Percentiles rank a stretch among this genome's conserved stretches.
These are phyloP conservation scores for Drosophila mettleri DNA, from an alignment of 2,888 invertebrate genomes.

Conservation along the genomic window DNA sequence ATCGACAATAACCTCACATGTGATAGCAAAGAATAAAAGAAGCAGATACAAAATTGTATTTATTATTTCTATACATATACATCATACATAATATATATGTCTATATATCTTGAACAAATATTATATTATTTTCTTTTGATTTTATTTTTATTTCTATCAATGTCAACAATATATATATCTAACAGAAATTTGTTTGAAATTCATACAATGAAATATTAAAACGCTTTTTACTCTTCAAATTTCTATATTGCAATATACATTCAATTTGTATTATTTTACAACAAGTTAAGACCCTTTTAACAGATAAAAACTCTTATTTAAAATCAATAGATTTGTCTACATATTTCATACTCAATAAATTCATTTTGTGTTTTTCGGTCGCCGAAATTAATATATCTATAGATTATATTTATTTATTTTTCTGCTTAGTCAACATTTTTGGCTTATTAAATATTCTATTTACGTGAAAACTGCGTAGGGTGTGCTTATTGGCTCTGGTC, in stretches of 20 bases:
- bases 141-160: too few relatives aligned
- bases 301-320: neutral
- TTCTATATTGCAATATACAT: neutral
- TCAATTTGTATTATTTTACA: neutral
- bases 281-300: neutral
- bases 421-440: constrained; percentile 38
- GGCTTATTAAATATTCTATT: constrained; percentile 76
- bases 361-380: neutral
- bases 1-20: neutral
- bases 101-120: too few relatives aligned
- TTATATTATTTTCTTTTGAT: too few relatives aligned
- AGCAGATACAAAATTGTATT: neutral
- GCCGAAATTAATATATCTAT: too few relatives aligned
- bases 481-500: constrained; percentile 34
- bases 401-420: too few relatives aligned
- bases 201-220: too few relatives aligned
- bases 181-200: too few relatives aligned
- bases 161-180: too few relatives aligned
- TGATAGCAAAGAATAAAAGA: neutral
- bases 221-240: too few relatives aligned
- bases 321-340: constrained; percentile 4
- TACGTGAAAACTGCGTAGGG: constrained; percentile 60
- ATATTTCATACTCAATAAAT: constrained; percentile 1
- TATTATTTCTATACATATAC: neutral
- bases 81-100: too few relatives aligned